These are phyloP conservation scores for Cettia cetti DNA, from an alignment of 2,113 vertebrate species.

Conservation along the genomic window DNA sequence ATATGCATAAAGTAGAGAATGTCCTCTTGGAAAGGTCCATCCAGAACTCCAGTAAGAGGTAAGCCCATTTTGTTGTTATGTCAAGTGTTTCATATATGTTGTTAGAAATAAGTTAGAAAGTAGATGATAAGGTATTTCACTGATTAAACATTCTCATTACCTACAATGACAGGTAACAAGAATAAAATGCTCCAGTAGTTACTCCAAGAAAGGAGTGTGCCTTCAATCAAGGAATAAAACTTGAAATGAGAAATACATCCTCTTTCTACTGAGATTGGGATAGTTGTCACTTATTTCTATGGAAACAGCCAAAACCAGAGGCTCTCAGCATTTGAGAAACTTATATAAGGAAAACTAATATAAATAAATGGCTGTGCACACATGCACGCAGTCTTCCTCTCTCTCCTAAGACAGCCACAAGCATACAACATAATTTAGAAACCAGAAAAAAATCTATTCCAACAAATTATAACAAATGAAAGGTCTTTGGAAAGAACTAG, in stretches of 20 bases:
- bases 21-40: background rate
- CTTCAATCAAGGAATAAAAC: background rate
- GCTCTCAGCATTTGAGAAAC: background rate
- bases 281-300: background rate
- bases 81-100: background rate
- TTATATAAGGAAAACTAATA: background rate
- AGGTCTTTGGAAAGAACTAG: background rate
- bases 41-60: background rate
- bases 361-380: background rate
- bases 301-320: background rate
- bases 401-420: background rate
- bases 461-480: background rate
- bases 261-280: background rate
- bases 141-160: background rate
- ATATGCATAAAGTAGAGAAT: background rate
- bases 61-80: background rate
- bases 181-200: background rate
- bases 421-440: background rate
- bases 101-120: background rate
- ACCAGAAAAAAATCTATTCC: background rate
- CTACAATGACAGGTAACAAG: background rate
- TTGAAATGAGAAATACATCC: background rate
- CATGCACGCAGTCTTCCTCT: background rate
- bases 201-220: background rate
- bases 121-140: background rate